Conservation (phyloP, 2,113 vertebrate genomes). For the Chloropsis hardwickii region DNA sequence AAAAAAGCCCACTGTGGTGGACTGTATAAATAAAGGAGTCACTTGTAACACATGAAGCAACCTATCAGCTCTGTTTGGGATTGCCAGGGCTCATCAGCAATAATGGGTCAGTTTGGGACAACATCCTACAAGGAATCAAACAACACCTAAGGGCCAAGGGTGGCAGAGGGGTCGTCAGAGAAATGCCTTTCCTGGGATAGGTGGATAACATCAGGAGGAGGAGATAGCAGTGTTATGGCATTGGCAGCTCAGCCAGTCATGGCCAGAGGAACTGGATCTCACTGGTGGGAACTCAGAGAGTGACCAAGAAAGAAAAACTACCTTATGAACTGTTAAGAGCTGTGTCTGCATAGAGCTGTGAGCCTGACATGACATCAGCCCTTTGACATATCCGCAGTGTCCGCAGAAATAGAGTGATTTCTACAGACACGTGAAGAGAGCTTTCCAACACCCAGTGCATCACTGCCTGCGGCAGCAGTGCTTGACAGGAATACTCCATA, state of each 20-base stretch:
- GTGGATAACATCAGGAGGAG: background rate
- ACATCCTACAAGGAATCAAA: background rate
- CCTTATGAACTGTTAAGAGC: background rate
- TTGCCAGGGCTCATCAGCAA: background rate
- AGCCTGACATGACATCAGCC: background rate
- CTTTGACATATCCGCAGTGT: background rate
- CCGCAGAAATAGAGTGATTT: background rate
- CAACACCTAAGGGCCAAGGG: background rate
- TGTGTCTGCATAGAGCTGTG: background rate
- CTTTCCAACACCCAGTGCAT: accelerated
- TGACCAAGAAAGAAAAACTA: background rate
- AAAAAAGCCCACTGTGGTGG: background rate
- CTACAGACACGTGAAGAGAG: background rate
- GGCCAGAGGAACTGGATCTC: background rate
- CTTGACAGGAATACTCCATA: background rate
- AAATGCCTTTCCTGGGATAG: background rate
- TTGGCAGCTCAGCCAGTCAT: background rate
- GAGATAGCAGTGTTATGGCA: accelerated
- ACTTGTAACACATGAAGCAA: background rate
- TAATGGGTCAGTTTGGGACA: background rate
- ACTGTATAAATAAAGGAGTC: background rate
- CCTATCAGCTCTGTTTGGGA: background rate
- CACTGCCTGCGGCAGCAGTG: background rate
- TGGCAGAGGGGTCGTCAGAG: background rate
- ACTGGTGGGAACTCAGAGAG: background rate